A percentile compares a stretch with the other conserved stretches of the same genome.
Evolutionary conservation across 2,888 invertebrate genomes (phyloP).

Genomic region (Trilocha varians): DNA sequence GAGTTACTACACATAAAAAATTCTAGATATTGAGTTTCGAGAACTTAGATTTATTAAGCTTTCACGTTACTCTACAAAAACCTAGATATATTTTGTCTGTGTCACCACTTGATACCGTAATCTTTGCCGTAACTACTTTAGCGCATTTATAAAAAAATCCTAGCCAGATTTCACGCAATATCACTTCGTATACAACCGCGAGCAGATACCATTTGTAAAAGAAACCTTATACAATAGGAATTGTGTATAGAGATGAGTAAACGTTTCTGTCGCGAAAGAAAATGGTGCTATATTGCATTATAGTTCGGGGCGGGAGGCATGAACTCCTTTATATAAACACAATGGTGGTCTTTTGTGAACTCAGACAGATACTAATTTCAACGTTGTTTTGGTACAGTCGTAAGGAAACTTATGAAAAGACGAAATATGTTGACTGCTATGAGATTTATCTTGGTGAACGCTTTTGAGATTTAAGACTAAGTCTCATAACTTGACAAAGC

Average conservation of each 20-base stretch:
- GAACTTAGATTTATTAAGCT: no score
- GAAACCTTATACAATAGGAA: constrained; percentile 34
- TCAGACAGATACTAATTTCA: constrained; percentile 54
- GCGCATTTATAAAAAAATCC: no score
- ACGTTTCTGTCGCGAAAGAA: constrained; percentile 28
- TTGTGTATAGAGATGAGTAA: constrained; percentile 30
- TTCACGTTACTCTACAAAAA: no score
- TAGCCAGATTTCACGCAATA: not conserved
- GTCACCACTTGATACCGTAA: no score
- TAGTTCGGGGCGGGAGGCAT: constrained; percentile 34
- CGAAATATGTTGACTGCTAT: constrained; percentile 16
- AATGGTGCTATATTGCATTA: constrained; percentile 39
- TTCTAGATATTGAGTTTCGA: no score
- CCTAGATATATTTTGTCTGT: no score
- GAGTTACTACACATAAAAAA: no score
- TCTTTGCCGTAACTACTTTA: no score
- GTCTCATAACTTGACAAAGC: no score
- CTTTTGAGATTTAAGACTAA: not conserved
- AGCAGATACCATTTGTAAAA: constrained; percentile 36
- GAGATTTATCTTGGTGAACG: constrained; percentile 5
- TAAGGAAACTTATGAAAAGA: constrained; percentile 28
- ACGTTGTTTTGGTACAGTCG: constrained; percentile 33
- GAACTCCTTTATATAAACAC: constrained; percentile 42
- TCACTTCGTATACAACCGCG: not conserved
- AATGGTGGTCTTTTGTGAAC: constrained; percentile 42